Evolutionary conservation across 2,888 invertebrate species (phyloP).

Genomic region (Willowsia nigromaculata): DNA sequence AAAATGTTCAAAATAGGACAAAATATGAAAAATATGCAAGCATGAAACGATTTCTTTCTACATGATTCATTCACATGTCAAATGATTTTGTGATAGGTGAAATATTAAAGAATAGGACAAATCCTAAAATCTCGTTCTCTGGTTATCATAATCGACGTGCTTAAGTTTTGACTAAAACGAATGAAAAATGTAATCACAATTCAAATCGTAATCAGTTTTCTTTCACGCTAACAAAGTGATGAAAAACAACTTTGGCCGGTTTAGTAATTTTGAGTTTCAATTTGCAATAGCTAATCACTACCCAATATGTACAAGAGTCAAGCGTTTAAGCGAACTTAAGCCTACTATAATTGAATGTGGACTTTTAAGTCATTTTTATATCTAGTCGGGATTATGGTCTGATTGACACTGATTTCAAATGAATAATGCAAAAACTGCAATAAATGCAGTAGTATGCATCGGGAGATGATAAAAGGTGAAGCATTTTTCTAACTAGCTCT

Average conservation of each 20-base stretch:
- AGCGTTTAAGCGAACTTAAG: too few relatives aligned
- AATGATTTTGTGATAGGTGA: too few relatives aligned
- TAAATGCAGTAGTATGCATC: conserved; percentile 2
- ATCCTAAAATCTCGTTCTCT: too few relatives aligned
- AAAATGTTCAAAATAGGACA: too few relatives aligned
- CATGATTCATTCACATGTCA: too few relatives aligned
- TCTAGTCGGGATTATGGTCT: neutral
- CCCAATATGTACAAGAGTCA: too few relatives aligned
- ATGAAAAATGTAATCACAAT: neutral
- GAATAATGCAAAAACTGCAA: neutral
- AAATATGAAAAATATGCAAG: too few relatives aligned
- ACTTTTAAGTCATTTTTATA: neutral
- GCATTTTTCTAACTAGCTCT: neutral
- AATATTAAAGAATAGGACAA: too few relatives aligned
- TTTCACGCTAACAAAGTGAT: conserved; percentile 1
- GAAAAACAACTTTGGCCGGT: conserved; percentile 23
- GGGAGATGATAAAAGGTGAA: neutral
- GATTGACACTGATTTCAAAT: conserved; percentile 8
- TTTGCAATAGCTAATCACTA: too few relatives aligned
- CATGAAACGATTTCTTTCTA: too few relatives aligned
- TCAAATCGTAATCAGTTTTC: neutral
- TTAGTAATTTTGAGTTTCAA: conserved; percentile 9
- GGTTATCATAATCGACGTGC: neutral
- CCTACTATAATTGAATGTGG: neutral
- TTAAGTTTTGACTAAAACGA: neutral